Conservation (phyloP, 2,113 vertebrate genomes). For the human region GRCh38 chr3:86996001-86996500, state of each 20-base stretch:
- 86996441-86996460: neutral
- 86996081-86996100: neutral
- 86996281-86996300: neutral
- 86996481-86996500: neutral
- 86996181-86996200: neutral
- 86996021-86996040: neutral
- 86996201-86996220: neutral
- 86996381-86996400: neutral
- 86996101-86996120: neutral
- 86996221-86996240: neutral
- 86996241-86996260: neutral
- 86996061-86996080: neutral
- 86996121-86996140: neutral
- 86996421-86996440: neutral
- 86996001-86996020: neutral
- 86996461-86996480: neutral
- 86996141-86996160: neutral
- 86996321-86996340: neutral
- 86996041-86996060: neutral
- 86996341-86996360: neutral
- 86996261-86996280: fast-evolving
- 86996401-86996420: neutral
- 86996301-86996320: neutral
- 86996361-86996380: neutral
- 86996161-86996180: neutral